Base-by-base conservation (phyloP, 2,113 vertebrate species). In the Neofelis nebulosa region DNA sequence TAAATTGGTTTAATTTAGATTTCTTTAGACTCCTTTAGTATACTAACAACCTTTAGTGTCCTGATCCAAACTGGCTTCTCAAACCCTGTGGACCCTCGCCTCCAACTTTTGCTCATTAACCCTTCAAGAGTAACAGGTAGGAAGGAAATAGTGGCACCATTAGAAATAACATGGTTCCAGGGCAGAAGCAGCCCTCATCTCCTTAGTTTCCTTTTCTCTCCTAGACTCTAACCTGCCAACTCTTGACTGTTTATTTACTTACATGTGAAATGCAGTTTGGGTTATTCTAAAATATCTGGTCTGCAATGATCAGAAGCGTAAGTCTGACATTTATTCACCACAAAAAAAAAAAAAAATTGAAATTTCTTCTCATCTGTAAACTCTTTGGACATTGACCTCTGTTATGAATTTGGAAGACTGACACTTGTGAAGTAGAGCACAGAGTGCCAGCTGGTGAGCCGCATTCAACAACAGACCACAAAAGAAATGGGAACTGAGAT, bases 341-440 rank as follows among this genome's bases (percentile, higher is more conserved):
- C 29, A 63, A 11, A 95, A 14, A 95, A 66, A 95, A 18, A 95
- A 66, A 73, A 45, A 45, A 31, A 31, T 55, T 55, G 45, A 80
- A 29, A 80, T 79, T 79, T 63, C 16, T 6, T 71, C 33, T 84
- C 9, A 21, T n/a, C 74, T 90, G 25, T 71, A 48, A 83, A 48
- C 0, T 52, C 27, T 90, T 91, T 71, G 71, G 52, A 11, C 10
- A 1, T 55, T 45, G 45, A 52, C 3, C 41, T 52, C 41, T 91
- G 15, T 31, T 80, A 29, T 80, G 61, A 66, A 68, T 36, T 80
- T 66, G 23, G 48, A 45, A 38, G 66, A 52, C 3, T 80, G 89
- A 80, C 13, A 12, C 10, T 91, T 52, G 15, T 36, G 79, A 36
- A 79, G 33, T 21, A 76, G 10, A 91, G 19, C 5, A 31, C 88